These are phyloP conservation scores for Platerodrilus igneus DNA, from an alignment of 2,888 invertebrate genomes.

Conservation along the genomic window DNA sequence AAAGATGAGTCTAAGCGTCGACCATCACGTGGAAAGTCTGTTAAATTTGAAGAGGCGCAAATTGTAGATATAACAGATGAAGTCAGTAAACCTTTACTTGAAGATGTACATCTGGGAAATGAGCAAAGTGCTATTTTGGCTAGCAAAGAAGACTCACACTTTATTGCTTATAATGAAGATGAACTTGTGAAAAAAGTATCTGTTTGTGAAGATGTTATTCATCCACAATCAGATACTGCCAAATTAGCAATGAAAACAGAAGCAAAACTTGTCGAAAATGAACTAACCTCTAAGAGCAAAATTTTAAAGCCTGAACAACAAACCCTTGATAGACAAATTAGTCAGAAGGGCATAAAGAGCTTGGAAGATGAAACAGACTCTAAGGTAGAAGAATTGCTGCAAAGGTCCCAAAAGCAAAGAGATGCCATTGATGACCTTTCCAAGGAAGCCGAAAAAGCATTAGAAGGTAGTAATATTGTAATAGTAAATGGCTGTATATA, in stretches of 20 bases:
- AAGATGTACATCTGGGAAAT: conserved; percentile 20
- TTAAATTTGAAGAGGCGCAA: conserved; percentile 28
- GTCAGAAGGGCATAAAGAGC: conserved; percentile 35
- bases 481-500: conserved; percentile 9
- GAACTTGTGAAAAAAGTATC: conserved; percentile 12
- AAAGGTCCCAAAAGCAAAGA: conserved; percentile 63
- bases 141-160: conserved; percentile 30
- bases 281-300: conserved; percentile 11
- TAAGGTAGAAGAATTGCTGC: conserved; percentile 60
- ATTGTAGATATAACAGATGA: conserved; percentile 29
- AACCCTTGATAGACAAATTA: conserved; percentile 29
- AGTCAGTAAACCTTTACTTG: conserved; percentile 26
- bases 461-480: too few species aligned
- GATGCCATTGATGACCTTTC: conserved; percentile 67
- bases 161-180: conserved; percentile 20
- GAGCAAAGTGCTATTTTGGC: conserved; percentile 27
- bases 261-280: conserved; percentile 25
- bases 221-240: conserved; percentile 27
- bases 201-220: conserved; percentile 14
- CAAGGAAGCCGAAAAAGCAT: conserved; percentile 52
- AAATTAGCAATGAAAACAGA: conserved; percentile 30
- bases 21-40: conserved; percentile 19
- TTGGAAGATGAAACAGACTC: conserved; percentile 48
- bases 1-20: conserved; percentile 26
- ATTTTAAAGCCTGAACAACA: conserved; percentile 31